Percentiles rank a stretch among this genome's conserved stretches.
Evolutionary conservation across 2,797 vertebrate species (phyloP).

Genomic region (Xiphorhynchus erythropygius): DNA sequence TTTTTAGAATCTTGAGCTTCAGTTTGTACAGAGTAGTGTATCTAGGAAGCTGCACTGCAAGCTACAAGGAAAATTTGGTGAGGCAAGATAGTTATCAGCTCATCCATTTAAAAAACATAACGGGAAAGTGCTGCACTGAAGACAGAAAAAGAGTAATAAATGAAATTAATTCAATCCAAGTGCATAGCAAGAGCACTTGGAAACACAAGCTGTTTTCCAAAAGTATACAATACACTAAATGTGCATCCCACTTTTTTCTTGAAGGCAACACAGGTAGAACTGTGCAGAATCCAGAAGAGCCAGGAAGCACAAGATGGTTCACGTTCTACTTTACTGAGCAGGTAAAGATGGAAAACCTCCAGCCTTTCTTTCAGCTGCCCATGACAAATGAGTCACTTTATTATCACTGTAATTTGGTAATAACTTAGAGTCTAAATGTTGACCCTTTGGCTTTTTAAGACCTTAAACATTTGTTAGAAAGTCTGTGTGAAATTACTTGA

Average conservation of each 20-base stretch:
- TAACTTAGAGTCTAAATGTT: neutral
- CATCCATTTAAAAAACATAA: neutral
- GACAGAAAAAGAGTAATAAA: neutral
- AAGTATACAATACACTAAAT: neutral
- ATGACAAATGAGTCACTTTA: neutral
- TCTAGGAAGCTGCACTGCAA: neutral
- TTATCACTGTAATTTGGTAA: neutral
- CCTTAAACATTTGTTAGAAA: neutral
- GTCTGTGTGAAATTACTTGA: neutral
- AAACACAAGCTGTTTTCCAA: neutral
- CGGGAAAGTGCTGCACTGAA: neutral
- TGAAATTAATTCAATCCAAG: neutral
- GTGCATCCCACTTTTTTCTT: neutral
- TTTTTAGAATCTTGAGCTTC: neutral
- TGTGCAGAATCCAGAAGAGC: neutral
- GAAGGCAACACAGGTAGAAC: neutral
- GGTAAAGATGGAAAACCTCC: neutral
- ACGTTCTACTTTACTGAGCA: neutral
- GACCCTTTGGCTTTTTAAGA: conserved; percentile 6
- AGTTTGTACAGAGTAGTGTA: neutral
- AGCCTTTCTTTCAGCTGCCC: neutral
- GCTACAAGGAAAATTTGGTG: neutral
- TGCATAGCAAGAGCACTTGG: neutral
- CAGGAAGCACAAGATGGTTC: neutral
- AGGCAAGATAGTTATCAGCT: neutral